Evolutionary conservation across 2,888 invertebrate species (phyloP).

Genomic region (Acanthacorydalis orientalis): DNA sequence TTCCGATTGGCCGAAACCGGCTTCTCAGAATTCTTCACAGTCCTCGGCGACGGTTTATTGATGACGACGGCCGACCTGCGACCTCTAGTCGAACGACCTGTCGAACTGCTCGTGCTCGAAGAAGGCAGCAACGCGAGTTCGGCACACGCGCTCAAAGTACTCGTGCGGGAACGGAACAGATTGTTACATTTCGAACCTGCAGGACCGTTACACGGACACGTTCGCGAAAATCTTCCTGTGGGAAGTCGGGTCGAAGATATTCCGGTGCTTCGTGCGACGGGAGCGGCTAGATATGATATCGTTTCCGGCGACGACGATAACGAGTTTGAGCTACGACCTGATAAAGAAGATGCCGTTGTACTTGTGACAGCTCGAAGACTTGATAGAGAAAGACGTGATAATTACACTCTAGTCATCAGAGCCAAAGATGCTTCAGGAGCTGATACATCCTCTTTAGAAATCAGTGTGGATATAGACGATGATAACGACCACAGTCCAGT

Average conservation of each 20-base stretch:
- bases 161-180: constrained; percentile 66
- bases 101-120: constrained; percentile 66
- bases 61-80: constrained; percentile 81
- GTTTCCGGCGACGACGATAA: constrained; percentile 58
- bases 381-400: constrained; percentile 58
- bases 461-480: constrained; percentile 61
- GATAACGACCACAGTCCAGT: constrained; percentile 86
- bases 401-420: constrained; percentile 59
- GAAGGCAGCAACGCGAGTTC: constrained; percentile 64
- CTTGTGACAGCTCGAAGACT: constrained; percentile 59
- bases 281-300: constrained; percentile 62
- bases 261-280: constrained; percentile 52
- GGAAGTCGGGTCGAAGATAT: constrained; percentile 56
- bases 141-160: constrained; percentile 63
- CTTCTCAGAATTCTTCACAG: constrained; percentile 71
- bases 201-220: constrained; percentile 45
- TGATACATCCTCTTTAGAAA: constrained; percentile 64
- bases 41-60: constrained; percentile 71
- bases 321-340: constrained; percentile 51
- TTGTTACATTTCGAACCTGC: constrained; percentile 60
- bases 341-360: constrained; percentile 44
- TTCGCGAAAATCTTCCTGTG: constrained; percentile 58
- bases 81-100: constrained; percentile 63
- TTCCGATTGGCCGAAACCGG: constrained; percentile 61
- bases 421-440: constrained; percentile 66